Evolutionary conservation across 2,797 vertebrate genomes (phyloP).

Genomic region (Emys orbicularis): DNA sequence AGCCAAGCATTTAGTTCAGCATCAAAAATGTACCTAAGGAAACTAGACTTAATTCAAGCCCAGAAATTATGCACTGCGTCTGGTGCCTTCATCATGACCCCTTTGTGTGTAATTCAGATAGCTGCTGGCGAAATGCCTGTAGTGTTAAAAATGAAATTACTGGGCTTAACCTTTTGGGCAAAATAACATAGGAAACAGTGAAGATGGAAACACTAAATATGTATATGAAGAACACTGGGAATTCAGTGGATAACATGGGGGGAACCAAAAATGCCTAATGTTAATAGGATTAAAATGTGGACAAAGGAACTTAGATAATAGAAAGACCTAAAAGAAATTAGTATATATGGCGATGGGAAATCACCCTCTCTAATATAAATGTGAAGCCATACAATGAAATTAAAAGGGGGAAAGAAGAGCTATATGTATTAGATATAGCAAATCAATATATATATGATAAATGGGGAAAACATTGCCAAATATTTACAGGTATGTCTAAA

Average conservation of each 20-base stretch:
- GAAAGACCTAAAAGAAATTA: not conserved
- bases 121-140: not conserved
- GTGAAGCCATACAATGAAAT: too few relatives aligned
- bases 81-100: not conserved
- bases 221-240: not conserved
- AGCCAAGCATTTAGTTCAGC: not conserved
- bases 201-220: not conserved
- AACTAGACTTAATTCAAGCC: not conserved
- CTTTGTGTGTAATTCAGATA: not conserved
- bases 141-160: not conserved
- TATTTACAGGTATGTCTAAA: too few relatives aligned
- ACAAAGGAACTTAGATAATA: not conserved
- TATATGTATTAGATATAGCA: too few relatives aligned
- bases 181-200: not conserved
- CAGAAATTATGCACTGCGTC: not conserved
- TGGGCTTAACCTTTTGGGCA: not conserved
- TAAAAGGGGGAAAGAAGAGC: too few relatives aligned
- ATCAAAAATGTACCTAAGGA: not conserved
- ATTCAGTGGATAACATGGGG: not conserved
- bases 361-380: not conserved
- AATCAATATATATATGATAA: too few relatives aligned
- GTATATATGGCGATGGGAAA: not conserved
- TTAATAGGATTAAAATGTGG: too few relatives aligned
- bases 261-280: not conserved
- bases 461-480: too few relatives aligned